Evolutionary conservation across 2,888 invertebrate genomes (phyloP).

Genomic region (Anarsia innoxiella): DNA sequence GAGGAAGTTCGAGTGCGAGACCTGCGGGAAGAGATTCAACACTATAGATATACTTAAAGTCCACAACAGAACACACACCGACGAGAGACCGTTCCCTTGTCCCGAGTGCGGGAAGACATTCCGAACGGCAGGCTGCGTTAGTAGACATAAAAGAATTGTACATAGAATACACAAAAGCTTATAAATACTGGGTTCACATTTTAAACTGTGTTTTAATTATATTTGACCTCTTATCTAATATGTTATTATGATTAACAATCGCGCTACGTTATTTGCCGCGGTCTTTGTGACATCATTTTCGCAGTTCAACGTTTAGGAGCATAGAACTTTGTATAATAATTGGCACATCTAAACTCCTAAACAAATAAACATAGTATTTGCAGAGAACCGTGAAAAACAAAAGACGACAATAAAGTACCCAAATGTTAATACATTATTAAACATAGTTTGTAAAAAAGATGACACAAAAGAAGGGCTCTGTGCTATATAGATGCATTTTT

Average conservation of each 20-base stretch:
- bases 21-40: conserved; percentile 72
- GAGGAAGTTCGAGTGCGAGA: conserved; percentile 64
- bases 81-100: conserved; percentile 62
- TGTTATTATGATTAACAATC: not conserved
- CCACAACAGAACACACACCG: conserved; percentile 66
- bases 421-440: too few species aligned
- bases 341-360: too few species aligned
- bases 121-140: conserved; percentile 65
- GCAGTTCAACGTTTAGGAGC: not conserved
- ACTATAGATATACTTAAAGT: conserved; percentile 67
- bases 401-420: too few species aligned
- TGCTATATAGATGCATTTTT: too few species aligned
- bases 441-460: too few species aligned
- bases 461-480: too few species aligned
- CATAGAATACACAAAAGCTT: conserved; percentile 38
- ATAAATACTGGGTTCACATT: too few species aligned
- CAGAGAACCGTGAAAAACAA: too few species aligned
- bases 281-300: conserved; percentile 2
- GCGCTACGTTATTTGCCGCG: conserved; percentile 3
- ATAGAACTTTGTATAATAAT: conserved; percentile 3
- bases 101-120: conserved; percentile 66
- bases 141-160: conserved; percentile 60
- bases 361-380: too few species aligned
- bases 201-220: conserved; percentile 19
- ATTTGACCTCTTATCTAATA: conserved; percentile 13